A percentile compares a stretch with the other conserved stretches of the same genome.
These are phyloP conservation scores for Xestoiulus laeticollis DNA, from an alignment of 2,888 invertebrate genomes.

Conservation along the genomic window DNA sequence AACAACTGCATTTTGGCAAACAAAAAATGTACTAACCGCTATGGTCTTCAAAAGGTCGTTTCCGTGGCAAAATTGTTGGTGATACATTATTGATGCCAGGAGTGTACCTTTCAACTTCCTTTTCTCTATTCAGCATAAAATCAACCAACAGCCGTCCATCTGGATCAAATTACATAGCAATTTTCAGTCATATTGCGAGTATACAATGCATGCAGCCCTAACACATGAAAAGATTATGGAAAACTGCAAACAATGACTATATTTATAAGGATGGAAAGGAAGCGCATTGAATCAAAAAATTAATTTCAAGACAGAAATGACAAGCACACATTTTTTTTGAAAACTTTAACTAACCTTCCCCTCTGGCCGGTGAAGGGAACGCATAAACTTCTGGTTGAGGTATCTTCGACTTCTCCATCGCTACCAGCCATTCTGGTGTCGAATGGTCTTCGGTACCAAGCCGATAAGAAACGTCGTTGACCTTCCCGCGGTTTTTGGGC, in stretches of 20 bases:
- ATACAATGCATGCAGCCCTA: too few species aligned
- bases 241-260: too few species aligned
- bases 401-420: slow-evolving; percentile 78
- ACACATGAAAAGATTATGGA: too few species aligned
- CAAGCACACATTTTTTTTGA: too few species aligned
- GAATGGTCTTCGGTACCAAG: slow-evolving; percentile 72
- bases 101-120: slow-evolving; percentile 59
- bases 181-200: too few species aligned
- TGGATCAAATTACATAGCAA: slow-evolving; percentile 59
- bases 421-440: slow-evolving; percentile 76
- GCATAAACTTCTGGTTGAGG: slow-evolving; percentile 83
- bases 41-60: slow-evolving; percentile 84
- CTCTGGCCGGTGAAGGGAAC: slow-evolving; percentile 91
- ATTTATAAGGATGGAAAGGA: too few species aligned
- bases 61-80: slow-evolving; percentile 74
- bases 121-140: slow-evolving; percentile 54
- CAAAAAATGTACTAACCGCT: slow-evolving; percentile 46
- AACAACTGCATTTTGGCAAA: background rate
- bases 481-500: slow-evolving; percentile 69
- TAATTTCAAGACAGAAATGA: too few species aligned
- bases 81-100: slow-evolving; percentile 64
- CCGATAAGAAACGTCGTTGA: slow-evolving; percentile 76
- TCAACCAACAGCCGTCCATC: slow-evolving; percentile 90
- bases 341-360: slow-evolving; percentile 70
- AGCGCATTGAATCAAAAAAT: slow-evolving; percentile 49